These are phyloP conservation scores for Cephalopachus bancanus DNA, from an alignment of 2,797 vertebrate species.

Conservation along the genomic window DNA sequence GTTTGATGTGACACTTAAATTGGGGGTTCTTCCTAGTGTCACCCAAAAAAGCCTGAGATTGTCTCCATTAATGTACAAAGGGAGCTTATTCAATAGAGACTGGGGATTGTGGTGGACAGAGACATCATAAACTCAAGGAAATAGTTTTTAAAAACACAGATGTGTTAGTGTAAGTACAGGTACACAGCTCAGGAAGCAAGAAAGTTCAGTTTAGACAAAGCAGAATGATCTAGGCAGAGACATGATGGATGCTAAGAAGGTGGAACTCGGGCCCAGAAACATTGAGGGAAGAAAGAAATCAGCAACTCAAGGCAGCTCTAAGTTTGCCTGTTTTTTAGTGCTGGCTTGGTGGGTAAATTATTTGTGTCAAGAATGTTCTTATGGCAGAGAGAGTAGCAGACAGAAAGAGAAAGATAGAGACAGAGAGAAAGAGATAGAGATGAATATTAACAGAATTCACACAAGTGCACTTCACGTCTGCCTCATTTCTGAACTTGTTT, in stretches of 20 bases:
- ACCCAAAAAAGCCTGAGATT: not conserved
- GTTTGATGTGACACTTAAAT: not conserved
- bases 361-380: conserved; percentile 27
- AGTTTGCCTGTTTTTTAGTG: not conserved
- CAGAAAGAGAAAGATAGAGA: not conserved
- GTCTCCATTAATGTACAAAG: not conserved
- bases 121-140: not conserved
- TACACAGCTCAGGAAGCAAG: not conserved
- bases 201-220: not conserved
- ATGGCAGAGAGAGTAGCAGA: no score
- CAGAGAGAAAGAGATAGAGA: not conserved
- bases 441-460: not conserved
- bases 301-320: not conserved
- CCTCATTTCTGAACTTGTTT: not conserved
- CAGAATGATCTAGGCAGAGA: not conserved
- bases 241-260: not conserved
- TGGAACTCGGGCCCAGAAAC: not conserved
- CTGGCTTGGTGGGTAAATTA: not conserved
- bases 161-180: not conserved
- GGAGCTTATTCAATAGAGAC: not conserved
- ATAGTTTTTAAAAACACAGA: not conserved
- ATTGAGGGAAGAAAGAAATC: not conserved
- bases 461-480: not conserved
- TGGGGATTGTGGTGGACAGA: not conserved
- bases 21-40: not conserved